phyloP scores from a whole-genome alignment of 2,888 invertebrate species.

The Torymus tubicola region DNA sequence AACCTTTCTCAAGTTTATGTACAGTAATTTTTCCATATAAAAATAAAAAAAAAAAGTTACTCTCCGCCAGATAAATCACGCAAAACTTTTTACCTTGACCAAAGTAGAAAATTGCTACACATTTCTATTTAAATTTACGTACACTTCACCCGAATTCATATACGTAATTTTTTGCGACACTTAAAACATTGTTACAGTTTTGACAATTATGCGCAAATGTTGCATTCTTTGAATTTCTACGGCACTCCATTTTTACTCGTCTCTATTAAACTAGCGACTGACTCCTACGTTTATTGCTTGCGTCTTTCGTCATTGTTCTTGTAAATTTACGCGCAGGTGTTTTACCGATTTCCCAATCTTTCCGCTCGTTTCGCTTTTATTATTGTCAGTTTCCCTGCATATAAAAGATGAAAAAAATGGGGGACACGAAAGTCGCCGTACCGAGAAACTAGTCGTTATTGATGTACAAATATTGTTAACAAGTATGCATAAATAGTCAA shows the following conservation, averaged over 20 bases:
- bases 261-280: slow-evolving; percentile 28
- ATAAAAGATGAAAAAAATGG: slow-evolving; percentile 9
- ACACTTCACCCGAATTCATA: not conserved
- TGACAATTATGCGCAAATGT: not conserved
- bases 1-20: slow-evolving; percentile 23
- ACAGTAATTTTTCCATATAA: not conserved
- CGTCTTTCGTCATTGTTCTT: slow-evolving; percentile 42
- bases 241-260: slow-evolving; percentile 14
- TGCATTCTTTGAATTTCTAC: not conserved
- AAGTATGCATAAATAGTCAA: slow-evolving; percentile 4
- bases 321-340: slow-evolving; percentile 28
- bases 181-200: not conserved
- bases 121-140: not conserved
- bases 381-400: slow-evolving; percentile 18
- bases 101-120: slow-evolving; percentile 1
- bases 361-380: slow-evolving; percentile 21
- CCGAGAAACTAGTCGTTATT: slow-evolving; percentile 10
- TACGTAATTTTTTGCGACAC: not conserved
- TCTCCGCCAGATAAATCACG: slow-evolving; percentile 30
- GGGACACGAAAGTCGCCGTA: no score
- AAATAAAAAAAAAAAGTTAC: no score
- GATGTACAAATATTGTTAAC: not conserved
- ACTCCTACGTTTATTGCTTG: slow-evolving; percentile 35
- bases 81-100: not conserved
- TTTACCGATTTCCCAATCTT: slow-evolving; percentile 33